Percentiles rank a stretch among this genome's conserved stretches.
These are phyloP conservation scores for Rhingia campestris DNA, from an alignment of 2,888 invertebrate species.

Conservation along the genomic window DNA sequence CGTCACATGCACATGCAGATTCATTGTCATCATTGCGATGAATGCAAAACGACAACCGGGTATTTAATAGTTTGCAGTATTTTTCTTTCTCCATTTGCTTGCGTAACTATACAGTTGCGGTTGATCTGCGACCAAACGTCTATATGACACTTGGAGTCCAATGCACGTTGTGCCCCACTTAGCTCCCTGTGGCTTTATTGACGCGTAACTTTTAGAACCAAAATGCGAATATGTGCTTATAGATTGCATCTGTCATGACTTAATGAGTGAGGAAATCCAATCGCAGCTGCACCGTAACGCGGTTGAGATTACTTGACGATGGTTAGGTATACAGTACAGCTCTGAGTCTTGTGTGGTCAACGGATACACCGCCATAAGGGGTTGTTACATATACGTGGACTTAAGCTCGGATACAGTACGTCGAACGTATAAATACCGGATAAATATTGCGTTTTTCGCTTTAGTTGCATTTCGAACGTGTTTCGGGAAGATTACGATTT, in stretches of 20 bases:
- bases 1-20: too few relatives aligned
- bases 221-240: slow-evolving; percentile 12
- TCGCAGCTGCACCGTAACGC: slow-evolving; percentile 24
- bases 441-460: background rate
- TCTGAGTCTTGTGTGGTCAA: slow-evolving; percentile 35
- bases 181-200: background rate
- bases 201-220: slow-evolving; percentile 8
- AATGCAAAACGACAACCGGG: slow-evolving; percentile 1
- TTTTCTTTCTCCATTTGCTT: slow-evolving; percentile 6
- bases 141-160: slow-evolving; percentile 46
- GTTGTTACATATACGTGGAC: slow-evolving; percentile 1
- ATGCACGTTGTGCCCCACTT: slow-evolving; percentile 50
- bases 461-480: slow-evolving; percentile 40
- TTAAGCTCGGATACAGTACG: background rate
- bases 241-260: slow-evolving; percentile 29
- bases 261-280: slow-evolving; percentile 53
- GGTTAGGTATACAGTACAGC: slow-evolving; percentile 15
- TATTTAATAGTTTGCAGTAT: slow-evolving; percentile 9
- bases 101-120: slow-evolving; percentile 35
- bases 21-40: background rate
- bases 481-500: background rate
- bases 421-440: slow-evolving; percentile 53
- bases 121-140: slow-evolving; percentile 45
- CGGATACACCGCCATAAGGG: slow-evolving; percentile 34
- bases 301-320: slow-evolving; percentile 29